These are phyloP conservation scores for Pristionchus arcanus DNA, from an alignment of 2,888 invertebrate species.

Conservation along the genomic window DNA sequence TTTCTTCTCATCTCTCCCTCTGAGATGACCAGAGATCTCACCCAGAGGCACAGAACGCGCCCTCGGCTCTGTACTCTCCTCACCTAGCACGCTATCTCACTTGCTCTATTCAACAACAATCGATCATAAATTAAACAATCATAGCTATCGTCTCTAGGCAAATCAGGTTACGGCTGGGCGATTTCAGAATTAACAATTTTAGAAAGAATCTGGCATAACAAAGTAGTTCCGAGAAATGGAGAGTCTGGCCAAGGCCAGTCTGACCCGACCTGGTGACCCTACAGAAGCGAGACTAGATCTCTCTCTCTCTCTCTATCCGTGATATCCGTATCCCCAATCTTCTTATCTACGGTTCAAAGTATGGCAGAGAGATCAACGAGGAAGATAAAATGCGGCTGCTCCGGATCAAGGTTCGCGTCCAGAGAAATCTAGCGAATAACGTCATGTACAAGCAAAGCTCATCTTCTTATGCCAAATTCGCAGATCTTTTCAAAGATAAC, in stretches of 20 bases:
- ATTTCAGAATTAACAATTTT: no score
- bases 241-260: background rate
- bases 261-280: slow-evolving; percentile 23
- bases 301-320: background rate
- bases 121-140: no score
- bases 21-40: background rate
- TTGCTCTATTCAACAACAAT: no score
- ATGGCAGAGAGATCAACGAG: background rate
- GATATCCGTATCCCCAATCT: background rate
- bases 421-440: background rate
- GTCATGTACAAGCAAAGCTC: background rate
- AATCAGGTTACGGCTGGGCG: no score
- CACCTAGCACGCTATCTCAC: no score
- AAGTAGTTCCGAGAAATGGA: no score
- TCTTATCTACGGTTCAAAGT: slow-evolving; percentile 35
- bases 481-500: no score
- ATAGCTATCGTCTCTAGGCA: no score
- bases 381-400: background rate
- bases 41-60: background rate
- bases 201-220: no score
- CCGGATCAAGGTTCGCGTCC: background rate
- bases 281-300: background rate
- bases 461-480: no score
- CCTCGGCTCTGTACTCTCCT: background rate
- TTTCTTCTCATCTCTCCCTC: background rate